phyloP scores from a whole-genome alignment of 2,797 vertebrate species.

The Sebastes dallii region DNA sequence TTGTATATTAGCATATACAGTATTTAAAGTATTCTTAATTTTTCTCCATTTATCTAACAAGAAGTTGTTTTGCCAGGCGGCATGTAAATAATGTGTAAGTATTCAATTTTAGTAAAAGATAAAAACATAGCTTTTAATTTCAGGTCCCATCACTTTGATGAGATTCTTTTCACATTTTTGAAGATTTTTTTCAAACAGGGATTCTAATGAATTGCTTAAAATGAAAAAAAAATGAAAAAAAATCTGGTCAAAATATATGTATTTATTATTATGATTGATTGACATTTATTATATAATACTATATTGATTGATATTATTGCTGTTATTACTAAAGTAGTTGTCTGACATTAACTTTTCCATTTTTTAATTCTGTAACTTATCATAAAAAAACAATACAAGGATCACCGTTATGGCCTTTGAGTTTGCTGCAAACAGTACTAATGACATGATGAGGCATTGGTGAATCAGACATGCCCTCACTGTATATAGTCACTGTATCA shows the following conservation, averaged over 20 bases:
- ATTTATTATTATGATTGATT: conserved; percentile 79
- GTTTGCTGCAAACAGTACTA: conserved; percentile 82
- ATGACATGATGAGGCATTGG: conserved; percentile 79
- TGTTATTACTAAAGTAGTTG: conserved; percentile 79
- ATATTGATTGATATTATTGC: conserved; percentile 81
- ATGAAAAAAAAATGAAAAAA: conserved; percentile 33
- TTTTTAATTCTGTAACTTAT: conserved; percentile 69
- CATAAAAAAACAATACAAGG: conserved; percentile 77
- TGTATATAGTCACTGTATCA: conserved; percentile 76
- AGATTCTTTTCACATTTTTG: conserved; percentile 57
- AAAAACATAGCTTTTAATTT: conserved; percentile 58
- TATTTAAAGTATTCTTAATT: conserved; percentile 78
- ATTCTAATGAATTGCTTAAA: conserved; percentile 67
- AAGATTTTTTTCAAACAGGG: conserved; percentile 66
- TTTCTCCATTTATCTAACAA: conserved; percentile 53
- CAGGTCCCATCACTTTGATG: conserved; percentile 53
- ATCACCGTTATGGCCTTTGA: conserved; percentile 88
- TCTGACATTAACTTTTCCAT: conserved; percentile 71
- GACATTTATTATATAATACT: conserved; percentile 78
- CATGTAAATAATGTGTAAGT: conserved; percentile 84
- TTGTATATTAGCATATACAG: conserved; percentile 83
- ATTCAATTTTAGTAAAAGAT: conserved; percentile 71
- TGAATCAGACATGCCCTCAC: conserved; percentile 73
- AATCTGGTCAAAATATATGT: conserved; percentile 62
- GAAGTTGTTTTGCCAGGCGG: conserved; percentile 60